Conservation (phyloP, 2,113 vertebrate species). For the Gorsachius goisagi region DNA sequence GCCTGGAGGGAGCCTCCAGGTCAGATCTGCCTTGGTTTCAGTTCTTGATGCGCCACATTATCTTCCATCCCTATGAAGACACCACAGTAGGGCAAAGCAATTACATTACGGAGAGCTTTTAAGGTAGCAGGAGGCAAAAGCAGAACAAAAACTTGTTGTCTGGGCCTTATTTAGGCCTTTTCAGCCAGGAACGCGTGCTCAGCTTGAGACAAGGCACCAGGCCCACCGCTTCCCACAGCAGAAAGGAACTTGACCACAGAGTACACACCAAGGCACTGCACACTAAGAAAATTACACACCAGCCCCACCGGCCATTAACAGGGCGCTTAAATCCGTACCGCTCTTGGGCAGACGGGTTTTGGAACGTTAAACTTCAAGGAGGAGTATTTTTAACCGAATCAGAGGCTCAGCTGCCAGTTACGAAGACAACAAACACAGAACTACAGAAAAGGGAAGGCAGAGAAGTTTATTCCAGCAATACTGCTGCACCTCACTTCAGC, state of each 20-base stretch:
- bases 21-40: neutral
- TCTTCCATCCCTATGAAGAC: no score
- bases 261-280: neutral
- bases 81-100: fast-evolving
- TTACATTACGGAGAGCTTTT: neutral
- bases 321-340: no score
- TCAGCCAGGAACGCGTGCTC: fast-evolving
- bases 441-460: slow-evolving; percentile 35
- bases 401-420: neutral
- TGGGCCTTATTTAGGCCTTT: neutral
- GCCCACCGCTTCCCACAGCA: neutral
- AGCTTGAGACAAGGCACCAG: neutral
- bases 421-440: neutral
- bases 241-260: neutral
- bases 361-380: neutral
- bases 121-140: neutral
- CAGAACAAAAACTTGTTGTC: neutral
- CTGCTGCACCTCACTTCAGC: neutral
- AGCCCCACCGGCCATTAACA: no score
- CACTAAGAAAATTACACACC: fast-evolving
- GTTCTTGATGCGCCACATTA: fast-evolving
- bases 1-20: neutral
- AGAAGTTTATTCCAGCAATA: slow-evolving; percentile 68
- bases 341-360: neutral
- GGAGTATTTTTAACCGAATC: neutral